Base-by-base conservation (phyloP, 2,797 vertebrate genomes). In the Darevskia nairensis region DNA sequence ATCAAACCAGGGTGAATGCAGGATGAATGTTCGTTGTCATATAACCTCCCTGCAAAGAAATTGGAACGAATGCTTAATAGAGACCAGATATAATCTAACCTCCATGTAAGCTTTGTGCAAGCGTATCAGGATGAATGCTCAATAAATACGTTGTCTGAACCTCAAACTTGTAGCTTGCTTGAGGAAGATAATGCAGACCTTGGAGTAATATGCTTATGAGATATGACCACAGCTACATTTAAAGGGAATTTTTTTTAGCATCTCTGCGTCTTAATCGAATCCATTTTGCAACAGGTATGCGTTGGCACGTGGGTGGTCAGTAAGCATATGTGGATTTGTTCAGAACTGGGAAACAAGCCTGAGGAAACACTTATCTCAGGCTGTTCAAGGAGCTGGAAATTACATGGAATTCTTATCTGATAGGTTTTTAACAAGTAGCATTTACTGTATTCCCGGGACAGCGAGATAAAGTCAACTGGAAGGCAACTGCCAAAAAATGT, bases 371-470 rank as follows among this genome's bases (percentile, higher is more conserved):
- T 96, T 96, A 94, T 93, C 94, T 92, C 68, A 81, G 87, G 91
- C 94, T 96, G 93, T 96, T 96, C 94, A 80, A 88, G 91, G 88
- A 93, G 92, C 84, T 95, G 93, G 94, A 96, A 96, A 95, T 96
- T 93, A 96, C 92, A 93, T 90, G 92, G 94, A 93, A 96, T 95
- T 93, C 94, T 96, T 97, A 96, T 96, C 95, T 94, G 95, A 96
- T 95, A 94, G 93, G 92, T 94, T 95, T 89, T 90, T 95, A 92
- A 94, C 95, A 95, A 94, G 90, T 92, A 95, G 85, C 84, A 89
- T 91, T 91, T 92, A 92, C 93, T 89, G 86, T 90, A 94, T 95
- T 96, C 95, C 92, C 87, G 35, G 82, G 89, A 90, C 72, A 88
- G 92, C 91, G 86, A 93, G 94, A 90, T 93, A 94, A 95, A 25